Conservation (phyloP, 2,113 vertebrate genomes). For the Tychaedon coryphoeus region DNA sequence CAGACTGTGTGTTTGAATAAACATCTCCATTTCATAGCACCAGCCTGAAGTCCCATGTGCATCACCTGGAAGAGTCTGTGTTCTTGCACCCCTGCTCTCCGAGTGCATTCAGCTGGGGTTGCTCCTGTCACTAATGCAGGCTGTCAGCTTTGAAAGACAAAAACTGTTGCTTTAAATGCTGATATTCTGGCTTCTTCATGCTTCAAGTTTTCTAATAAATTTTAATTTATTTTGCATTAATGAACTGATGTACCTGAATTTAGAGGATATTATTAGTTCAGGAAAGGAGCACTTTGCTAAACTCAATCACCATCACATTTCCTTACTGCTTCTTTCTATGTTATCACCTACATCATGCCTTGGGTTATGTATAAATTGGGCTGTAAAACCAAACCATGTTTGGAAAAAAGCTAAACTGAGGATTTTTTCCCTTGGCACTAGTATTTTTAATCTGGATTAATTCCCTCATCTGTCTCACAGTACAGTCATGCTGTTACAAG, state of each 20-base stretch:
- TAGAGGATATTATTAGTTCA: neutral
- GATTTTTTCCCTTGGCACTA: neutral
- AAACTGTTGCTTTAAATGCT: neutral
- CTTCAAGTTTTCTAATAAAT: neutral
- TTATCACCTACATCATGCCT: neutral
- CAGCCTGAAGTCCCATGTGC: neutral
- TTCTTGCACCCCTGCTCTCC: neutral
- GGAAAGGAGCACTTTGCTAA: neutral
- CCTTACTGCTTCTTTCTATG: neutral
- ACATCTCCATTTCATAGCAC: neutral
- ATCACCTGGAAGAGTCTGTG: neutral
- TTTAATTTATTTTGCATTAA: no score
- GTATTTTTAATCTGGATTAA: slow-evolving; percentile 32
- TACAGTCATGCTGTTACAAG: neutral
- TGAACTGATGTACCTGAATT: neutral
- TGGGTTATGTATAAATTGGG: neutral
- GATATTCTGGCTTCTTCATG: neutral
- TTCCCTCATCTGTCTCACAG: neutral
- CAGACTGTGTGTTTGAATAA: neutral
- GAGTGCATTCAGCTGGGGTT: neutral
- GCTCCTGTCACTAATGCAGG: neutral
- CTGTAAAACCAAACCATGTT: neutral
- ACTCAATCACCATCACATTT: neutral
- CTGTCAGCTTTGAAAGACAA: neutral
- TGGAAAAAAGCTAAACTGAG: neutral